These are phyloP conservation scores for Phalacrocorax pelagicus DNA, from an alignment of 2,113 vertebrate genomes.

Conservation along the genomic window DNA sequence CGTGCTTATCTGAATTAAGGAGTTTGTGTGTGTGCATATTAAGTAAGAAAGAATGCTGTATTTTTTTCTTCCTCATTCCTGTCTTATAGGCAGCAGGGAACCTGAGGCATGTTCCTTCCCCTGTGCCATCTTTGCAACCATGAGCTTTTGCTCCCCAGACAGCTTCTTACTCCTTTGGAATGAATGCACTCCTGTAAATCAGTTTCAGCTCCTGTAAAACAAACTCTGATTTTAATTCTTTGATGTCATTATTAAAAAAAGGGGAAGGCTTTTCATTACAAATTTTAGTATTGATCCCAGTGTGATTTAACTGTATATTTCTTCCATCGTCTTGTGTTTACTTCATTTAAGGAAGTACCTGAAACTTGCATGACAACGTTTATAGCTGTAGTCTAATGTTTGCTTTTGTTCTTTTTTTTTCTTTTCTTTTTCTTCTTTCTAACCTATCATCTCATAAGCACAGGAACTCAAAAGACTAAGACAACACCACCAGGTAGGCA, in stretches of 20 bases:
- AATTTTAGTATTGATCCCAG: neutral
- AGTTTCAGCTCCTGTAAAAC: neutral
- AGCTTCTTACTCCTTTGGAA: neutral
- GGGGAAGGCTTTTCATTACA: neutral
- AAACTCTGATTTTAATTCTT: neutral
- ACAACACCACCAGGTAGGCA: neutral
- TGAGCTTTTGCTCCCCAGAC: neutral
- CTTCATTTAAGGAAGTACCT: neutral
- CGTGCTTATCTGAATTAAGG: neutral
- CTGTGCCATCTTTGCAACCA: fast-evolving
- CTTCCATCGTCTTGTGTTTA: neutral
- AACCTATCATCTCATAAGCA: neutral
- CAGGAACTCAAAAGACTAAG: neutral
- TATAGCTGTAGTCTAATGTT: neutral
- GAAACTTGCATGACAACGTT: neutral
- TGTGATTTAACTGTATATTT: neutral
- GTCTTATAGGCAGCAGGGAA: neutral
- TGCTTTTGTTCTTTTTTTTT: neutral
- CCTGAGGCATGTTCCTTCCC: neutral
- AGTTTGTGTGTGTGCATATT: neutral
- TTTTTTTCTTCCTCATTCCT: conserved; percentile 16
- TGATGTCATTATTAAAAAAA: neutral
- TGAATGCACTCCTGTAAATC: neutral
- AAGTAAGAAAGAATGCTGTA: neutral
- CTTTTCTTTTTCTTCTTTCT: neutral